Base-by-base conservation (phyloP, 2,113 vertebrate genomes). In the Mesitornis unicolor region DNA sequence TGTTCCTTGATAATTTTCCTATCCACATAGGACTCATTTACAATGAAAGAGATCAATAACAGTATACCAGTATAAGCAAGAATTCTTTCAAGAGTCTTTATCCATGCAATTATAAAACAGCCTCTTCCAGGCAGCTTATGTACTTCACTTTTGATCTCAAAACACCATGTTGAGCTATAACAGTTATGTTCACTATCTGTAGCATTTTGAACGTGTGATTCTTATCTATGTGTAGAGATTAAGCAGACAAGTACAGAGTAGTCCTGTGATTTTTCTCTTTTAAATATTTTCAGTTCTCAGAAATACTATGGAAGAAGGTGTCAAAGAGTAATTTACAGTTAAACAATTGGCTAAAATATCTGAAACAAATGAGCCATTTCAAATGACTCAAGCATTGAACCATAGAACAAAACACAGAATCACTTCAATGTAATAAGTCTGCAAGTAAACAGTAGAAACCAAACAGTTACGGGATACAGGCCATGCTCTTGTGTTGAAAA, bases 241-340 rank as follows among this genome's bases (percentile, higher is more conserved):
- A 89, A 84, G 43, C 38, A 93, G 68, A 76, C 4, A 10, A 63
- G 11, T 43, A 35, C 13, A 43, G 21, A 45, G 47, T 2, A 4
- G 64, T 60, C 28, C 40, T 86, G 21, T 1, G 3, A 70, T 47
- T 74, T 56, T 70, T 86, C 19, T 24, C 24, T 67, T 22, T 77
- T 33, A 90, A 93, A 86, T 86, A 90, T 84, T 96, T 90, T 84
- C 26, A 17, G 36, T 75, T 89, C 59, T 73, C 33, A 69, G 67
- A 26, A 93, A 67, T 93, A 43, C 26, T 18, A 67, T 13, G 26
- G 8, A 10, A 75, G 92, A 73, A 71, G 19, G 42, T 78, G 63
- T 70, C 77, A 90, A 88, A 95, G 74, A 96, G n/a, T 40, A 38
- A 92, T 87, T 97, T 97, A 93, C 93, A 95, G 87, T 79, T 95